phyloP scores from a whole-genome alignment of 2,888 invertebrate genomes.

The Drosophila setosimentum region DNA sequence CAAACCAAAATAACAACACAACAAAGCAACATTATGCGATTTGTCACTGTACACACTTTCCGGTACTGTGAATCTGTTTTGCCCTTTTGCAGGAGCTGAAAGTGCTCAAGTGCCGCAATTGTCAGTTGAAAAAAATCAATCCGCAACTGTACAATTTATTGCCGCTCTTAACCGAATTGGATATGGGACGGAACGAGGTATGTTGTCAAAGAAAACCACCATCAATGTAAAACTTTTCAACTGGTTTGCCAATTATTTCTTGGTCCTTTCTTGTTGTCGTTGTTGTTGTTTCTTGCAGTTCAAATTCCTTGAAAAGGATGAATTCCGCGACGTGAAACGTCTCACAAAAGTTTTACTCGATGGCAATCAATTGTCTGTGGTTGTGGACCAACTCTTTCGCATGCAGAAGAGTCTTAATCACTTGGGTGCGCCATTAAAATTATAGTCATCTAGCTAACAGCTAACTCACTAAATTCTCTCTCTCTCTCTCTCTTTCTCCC shows the following conservation, averaged over 20 bases:
- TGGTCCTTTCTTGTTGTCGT: slow-evolving; percentile 20
- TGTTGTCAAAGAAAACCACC: slow-evolving; percentile 44
- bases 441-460: slow-evolving; percentile 30
- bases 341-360: slow-evolving; percentile 89
- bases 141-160: slow-evolving; percentile 92
- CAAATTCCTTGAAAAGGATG: slow-evolving; percentile 90
- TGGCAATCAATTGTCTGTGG: slow-evolving; percentile 91
- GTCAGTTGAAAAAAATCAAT: slow-evolving; percentile 90
- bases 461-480: slow-evolving; percentile 26
- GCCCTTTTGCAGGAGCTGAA: slow-evolving; percentile 87
- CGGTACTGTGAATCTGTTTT: slow-evolving; percentile 9
- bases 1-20: slow-evolving; percentile 12
- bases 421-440: slow-evolving; percentile 80
- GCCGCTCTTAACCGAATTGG: slow-evolving; percentile 90
- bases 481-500: neutral
- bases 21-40: neutral
- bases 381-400: slow-evolving; percentile 90
- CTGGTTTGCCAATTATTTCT: slow-evolving; percentile 63
- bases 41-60: slow-evolving; percentile 32
- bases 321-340: slow-evolving; percentile 89
- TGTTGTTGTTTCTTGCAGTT: slow-evolving; percentile 85
- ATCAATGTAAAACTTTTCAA: slow-evolving; percentile 10
- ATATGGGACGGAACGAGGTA: slow-evolving; percentile 90
- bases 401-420: slow-evolving; percentile 84
- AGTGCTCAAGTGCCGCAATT: slow-evolving; percentile 90